Evolutionary conservation across 2,888 invertebrate genomes (phyloP).

Genomic region (Bombyx huttoni): DNA sequence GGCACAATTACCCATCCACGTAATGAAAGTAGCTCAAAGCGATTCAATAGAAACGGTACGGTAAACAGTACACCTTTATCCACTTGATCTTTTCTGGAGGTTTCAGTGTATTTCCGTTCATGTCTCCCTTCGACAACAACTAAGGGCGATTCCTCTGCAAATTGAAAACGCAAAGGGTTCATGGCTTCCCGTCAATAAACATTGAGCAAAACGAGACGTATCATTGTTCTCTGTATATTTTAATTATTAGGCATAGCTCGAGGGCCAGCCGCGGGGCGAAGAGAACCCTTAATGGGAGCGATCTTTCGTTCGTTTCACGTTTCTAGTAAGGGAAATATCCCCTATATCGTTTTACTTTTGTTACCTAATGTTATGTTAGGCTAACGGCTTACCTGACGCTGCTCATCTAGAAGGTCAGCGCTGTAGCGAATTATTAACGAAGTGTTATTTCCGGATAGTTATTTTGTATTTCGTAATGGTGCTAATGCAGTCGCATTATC

Average conservation of each 20-base stretch:
- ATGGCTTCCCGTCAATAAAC: conserved; percentile 51
- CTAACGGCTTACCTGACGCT: not conserved
- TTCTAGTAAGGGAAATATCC: conserved; percentile 9
- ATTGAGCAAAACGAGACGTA: conserved; percentile 54
- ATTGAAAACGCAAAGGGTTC: conserved; percentile 61
- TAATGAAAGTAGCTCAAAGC: not conserved
- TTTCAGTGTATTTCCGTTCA: conserved; percentile 3
- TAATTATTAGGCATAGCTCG: conserved; percentile 52
- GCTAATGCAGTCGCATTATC: not conserved
- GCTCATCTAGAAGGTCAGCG: not conserved
- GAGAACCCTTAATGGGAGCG: conserved; percentile 28
- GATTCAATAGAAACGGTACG: not conserved
- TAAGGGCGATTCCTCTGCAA: conserved; percentile 32
- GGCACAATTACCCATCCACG: not conserved
- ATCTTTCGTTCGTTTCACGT: conserved; percentile 24
- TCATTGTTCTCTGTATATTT: conserved; percentile 64
- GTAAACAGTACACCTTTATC: not conserved
- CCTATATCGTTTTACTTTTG: conserved; percentile 20
- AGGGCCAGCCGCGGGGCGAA: conserved; percentile 29
- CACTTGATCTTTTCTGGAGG: not conserved
- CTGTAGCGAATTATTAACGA: not conserved
- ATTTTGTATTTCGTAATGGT: not conserved
- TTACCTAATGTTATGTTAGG: conserved; percentile 17
- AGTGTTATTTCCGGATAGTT: not conserved
- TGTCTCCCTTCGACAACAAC: conserved; percentile 6